Percentiles rank a stretch among this genome's conserved stretches.
Conservation (phyloP, 2,113 vertebrate genomes). For the Casuarius casuarius region DNA sequence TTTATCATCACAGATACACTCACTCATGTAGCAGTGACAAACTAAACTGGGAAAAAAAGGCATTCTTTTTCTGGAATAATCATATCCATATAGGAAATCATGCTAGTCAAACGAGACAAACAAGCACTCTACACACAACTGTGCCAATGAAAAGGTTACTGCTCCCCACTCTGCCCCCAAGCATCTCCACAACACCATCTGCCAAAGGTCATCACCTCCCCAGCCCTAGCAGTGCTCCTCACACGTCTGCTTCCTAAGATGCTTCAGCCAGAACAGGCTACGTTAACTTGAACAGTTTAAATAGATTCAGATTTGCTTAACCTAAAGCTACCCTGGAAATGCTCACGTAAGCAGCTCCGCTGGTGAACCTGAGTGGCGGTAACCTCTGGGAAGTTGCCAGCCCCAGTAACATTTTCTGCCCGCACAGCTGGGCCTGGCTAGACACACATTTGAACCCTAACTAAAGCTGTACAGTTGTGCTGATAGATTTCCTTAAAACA, state of each 20-base stretch:
- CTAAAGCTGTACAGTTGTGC: neutral
- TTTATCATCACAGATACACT: neutral
- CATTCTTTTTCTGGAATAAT: neutral
- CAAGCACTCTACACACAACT: neutral
- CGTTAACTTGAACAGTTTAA: neutral
- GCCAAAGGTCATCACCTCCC: slow-evolving; percentile 37
- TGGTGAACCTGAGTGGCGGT: neutral
- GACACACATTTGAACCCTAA: neutral
- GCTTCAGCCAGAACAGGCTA: neutral
- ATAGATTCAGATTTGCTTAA: neutral
- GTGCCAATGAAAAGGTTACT: neutral
- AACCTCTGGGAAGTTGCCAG: neutral
- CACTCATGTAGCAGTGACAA: neutral
- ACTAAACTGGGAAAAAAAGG: neutral
- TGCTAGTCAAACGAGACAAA: neutral
- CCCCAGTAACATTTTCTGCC: rapidly evolving
- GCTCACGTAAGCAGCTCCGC: neutral
- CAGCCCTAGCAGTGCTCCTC: neutral
- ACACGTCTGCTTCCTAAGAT: neutral
- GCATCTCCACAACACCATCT: slow-evolving; percentile 41
- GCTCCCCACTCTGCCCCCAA: slow-evolving; percentile 14
- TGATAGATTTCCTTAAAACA: neutral
- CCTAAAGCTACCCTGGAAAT: neutral
- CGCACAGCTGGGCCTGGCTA: neutral
- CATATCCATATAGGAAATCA: neutral